Conservation (phyloP, 2,113 vertebrate genomes). For the Regulus satrapa region DNA sequence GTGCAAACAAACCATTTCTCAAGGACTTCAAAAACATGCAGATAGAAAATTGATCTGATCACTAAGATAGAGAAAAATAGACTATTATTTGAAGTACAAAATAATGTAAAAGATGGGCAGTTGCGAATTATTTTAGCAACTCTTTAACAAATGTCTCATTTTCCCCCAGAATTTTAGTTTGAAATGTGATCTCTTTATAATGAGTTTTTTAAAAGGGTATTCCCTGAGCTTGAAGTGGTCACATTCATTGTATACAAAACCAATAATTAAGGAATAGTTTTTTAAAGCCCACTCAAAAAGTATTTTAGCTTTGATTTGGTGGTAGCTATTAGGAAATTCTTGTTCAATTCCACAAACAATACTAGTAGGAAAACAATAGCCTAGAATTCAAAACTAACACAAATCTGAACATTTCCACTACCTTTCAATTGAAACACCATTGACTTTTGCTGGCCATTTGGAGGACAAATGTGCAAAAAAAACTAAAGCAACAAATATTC, state of each 20-base stretch:
- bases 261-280: neutral
- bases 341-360: neutral
- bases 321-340: neutral
- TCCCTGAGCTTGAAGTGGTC: neutral
- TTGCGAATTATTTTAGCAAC: neutral
- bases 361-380: neutral
- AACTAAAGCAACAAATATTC: neutral
- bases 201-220: neutral
- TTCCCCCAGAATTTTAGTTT: neutral
- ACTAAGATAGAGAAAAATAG: neutral
- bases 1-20: neutral
- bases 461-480: neutral
- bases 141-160: neutral
- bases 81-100: neutral
- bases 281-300: neutral
- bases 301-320: neutral
- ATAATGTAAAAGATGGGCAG: neutral
- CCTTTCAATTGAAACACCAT: neutral
- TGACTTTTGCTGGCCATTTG: neutral
- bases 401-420: neutral
- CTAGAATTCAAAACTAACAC: neutral
- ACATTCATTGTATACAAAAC: neutral
- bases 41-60: neutral
- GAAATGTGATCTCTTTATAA: neutral
- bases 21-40: neutral